Evolutionary conservation across 2,888 invertebrate genomes (phyloP).

Genomic region (Vandiemenella viatica): DNA sequence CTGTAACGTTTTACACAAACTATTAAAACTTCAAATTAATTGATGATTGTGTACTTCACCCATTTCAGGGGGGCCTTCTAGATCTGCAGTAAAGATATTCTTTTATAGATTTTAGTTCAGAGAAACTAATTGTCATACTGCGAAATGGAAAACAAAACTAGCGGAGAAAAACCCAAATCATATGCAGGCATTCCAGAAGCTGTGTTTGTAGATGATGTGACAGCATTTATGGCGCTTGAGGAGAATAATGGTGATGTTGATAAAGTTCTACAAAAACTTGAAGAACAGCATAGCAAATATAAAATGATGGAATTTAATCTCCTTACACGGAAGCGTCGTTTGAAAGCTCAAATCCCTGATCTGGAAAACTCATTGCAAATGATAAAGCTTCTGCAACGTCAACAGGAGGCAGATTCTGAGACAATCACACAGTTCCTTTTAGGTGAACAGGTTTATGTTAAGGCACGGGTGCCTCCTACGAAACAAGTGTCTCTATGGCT

Average conservation of each 20-base stretch:
- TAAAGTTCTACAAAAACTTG: constrained; percentile 67
- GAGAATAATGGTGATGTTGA: constrained; percentile 75
- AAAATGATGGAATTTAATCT: constrained; percentile 94
- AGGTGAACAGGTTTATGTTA: constrained; percentile 80
- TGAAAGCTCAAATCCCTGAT: constrained; percentile 89
- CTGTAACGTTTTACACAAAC: no score
- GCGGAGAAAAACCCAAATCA: constrained; percentile 31
- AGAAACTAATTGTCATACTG: no score
- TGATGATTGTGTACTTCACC: no score
- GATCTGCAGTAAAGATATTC: no score
- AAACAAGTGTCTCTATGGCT: constrained; percentile 64
- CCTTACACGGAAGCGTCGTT: constrained; percentile 62
- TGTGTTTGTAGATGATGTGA: constrained; percentile 90
- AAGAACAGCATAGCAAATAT: constrained; percentile 90
- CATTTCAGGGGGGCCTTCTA: no score
- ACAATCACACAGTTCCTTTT: constrained; percentile 80
- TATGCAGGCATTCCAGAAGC: constrained; percentile 81
- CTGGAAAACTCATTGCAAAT: constrained; percentile 79
- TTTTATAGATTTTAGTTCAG: no score
- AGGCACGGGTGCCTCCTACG: constrained; percentile 76
- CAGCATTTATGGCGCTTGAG: constrained; percentile 71
- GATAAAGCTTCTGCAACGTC: constrained; percentile 72
- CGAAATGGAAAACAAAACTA: neutral
- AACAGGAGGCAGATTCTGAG: constrained; percentile 48
- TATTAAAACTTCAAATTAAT: no score